Evolutionary conservation across 1,140 invertebrate genomes (phyloP).

Genomic region (Coboldia fuscipes): DNA sequence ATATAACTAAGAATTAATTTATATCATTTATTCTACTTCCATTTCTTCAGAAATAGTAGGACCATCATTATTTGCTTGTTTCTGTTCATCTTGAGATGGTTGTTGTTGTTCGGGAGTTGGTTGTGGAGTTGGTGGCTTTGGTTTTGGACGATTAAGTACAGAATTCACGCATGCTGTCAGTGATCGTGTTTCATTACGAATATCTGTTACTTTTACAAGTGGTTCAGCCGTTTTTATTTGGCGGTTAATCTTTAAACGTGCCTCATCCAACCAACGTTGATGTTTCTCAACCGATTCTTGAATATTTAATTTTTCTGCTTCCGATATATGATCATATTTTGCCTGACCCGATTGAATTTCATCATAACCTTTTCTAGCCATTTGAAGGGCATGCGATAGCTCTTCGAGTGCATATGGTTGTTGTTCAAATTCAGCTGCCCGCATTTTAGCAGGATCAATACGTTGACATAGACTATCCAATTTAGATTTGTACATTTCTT

Average conservation of each 20-base stretch:
- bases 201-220: conserved; percentile 50
- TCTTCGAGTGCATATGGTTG: conserved; percentile 56
- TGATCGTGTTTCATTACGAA: conserved; percentile 41
- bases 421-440: conserved; percentile 55
- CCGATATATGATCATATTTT: conserved; percentile 64
- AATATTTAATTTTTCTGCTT: conserved; percentile 56
- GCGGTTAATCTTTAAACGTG: conserved; percentile 33
- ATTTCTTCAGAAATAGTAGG: no score
- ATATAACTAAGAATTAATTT: no score
- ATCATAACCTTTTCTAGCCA: conserved; percentile 53
- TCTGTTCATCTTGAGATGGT: conserved; percentile 9
- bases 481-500: conserved; percentile 39
- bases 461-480: conserved; percentile 32
- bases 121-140: conserved; percentile 16
- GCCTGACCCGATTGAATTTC: conserved; percentile 39
- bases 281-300: conserved; percentile 30
- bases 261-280: conserved; percentile 53
- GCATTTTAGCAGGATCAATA: conserved; percentile 68
- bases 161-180: conserved; percentile 17
- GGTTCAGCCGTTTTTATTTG: conserved; percentile 40
- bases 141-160: conserved; percentile 20
- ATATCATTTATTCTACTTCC: no score
- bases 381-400: conserved; percentile 44
- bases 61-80: no score
- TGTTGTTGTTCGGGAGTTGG: conserved; percentile 11